A percentile compares a stretch with the other conserved stretches of the same genome.
Evolutionary conservation across 1,140 invertebrate genomes (phyloP).

Genomic region (Platyscapa corneri): DNA sequence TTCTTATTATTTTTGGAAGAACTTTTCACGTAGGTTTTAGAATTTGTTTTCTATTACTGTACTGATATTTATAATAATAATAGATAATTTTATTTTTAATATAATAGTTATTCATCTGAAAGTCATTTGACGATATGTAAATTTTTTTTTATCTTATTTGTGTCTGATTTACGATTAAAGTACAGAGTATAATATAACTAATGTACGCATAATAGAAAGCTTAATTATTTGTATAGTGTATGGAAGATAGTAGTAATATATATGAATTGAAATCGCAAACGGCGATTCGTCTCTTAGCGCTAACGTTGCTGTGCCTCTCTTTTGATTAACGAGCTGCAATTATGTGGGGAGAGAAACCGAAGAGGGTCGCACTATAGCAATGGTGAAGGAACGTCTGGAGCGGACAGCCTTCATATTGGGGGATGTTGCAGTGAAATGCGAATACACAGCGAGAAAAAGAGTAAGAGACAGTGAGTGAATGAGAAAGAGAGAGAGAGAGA

Average conservation of each 20-base stretch:
- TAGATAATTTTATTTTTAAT: too few species aligned
- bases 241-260: not conserved
- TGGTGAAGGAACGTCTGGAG: slow-evolving; percentile 45
- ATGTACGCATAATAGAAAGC: not conserved
- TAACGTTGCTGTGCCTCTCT: slow-evolving; percentile 53
- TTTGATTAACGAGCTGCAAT: slow-evolving; percentile 65
- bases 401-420: slow-evolving; percentile 47
- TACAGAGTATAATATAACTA: not conserved
- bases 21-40: too few species aligned
- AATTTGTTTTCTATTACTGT: too few species aligned
- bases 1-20: too few species aligned
- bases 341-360: slow-evolving; percentile 59
- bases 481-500: not conserved
- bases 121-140: too few species aligned
- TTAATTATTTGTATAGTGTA: not conserved
- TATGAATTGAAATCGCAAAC: slow-evolving; percentile 24
- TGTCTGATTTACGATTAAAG: not conserved
- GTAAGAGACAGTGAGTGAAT: not conserved
- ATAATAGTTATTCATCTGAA: too few species aligned
- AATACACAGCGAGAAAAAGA: not conserved
- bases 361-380: slow-evolving; percentile 45
- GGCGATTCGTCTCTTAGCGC: not conserved
- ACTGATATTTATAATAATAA: too few species aligned
- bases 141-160: too few species aligned
- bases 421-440: not conserved